These are phyloP conservation scores for Pygoscelis antarcticus DNA, from an alignment of 2,113 vertebrate species.

Conservation along the genomic window DNA sequence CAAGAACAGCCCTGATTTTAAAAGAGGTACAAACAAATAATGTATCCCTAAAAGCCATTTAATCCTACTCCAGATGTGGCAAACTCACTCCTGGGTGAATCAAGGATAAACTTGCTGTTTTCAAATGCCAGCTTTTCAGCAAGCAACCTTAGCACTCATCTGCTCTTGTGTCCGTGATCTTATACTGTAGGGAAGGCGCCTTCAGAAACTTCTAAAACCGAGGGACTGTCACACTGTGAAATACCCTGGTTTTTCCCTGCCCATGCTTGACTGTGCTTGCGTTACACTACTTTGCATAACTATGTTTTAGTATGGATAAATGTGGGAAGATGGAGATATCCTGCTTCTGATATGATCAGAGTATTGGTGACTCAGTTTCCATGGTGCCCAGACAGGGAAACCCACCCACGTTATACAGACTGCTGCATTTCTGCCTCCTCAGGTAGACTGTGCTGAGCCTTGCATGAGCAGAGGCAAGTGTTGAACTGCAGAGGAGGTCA, in stretches of 20 bases:
- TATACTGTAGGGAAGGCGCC: background rate
- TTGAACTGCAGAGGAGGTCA: background rate
- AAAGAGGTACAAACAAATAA: background rate
- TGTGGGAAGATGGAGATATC: background rate
- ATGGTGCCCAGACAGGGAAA: background rate
- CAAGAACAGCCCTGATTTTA: background rate
- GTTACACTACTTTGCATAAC: constrained; percentile 14
- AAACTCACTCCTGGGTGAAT: background rate
- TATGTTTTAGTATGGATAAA: background rate
- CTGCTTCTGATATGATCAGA: background rate
- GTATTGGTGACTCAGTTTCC: background rate
- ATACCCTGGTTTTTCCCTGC: background rate
- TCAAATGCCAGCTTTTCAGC: background rate
- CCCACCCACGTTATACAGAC: background rate
- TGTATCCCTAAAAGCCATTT: background rate
- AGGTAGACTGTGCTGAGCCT: background rate
- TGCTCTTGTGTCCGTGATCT: background rate
- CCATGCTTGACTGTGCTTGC: background rate
- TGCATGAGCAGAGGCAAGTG: background rate
- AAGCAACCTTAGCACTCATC: background rate
- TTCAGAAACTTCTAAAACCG: background rate
- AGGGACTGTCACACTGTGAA: background rate
- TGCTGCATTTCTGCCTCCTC: background rate
- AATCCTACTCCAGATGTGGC: background rate
- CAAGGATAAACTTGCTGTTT: background rate